phyloP scores from a whole-genome alignment of 2,888 invertebrate genomes.

The Dicranocentrus wangi region DNA sequence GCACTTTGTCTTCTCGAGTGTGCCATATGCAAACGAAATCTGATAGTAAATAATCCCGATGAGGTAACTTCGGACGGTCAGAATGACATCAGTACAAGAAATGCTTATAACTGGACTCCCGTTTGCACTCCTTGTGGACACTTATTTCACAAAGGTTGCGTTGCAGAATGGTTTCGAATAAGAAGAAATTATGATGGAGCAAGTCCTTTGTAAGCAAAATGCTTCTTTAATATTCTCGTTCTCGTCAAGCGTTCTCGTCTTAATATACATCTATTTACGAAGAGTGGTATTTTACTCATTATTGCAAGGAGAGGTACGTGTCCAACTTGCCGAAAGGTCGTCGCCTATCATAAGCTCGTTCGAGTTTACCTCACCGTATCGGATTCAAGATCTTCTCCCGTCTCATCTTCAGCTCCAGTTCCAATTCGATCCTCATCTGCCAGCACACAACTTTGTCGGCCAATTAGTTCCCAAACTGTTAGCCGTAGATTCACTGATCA shows the following conservation, averaged over 20 bases:
- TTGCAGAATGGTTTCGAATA: constrained; percentile 32
- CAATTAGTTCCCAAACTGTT: too few species aligned
- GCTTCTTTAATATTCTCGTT: too few species aligned
- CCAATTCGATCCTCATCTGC: neutral
- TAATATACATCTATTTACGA: too few species aligned
- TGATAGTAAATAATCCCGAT: neutral
- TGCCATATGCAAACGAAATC: constrained; percentile 35
- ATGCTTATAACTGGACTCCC: too few species aligned
- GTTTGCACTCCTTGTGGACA: constrained; percentile 45
- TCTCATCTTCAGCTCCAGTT: neutral
- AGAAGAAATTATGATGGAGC: constrained; percentile 24
- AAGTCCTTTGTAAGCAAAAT: constrained; percentile 6
- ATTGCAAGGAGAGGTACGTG: constrained; percentile 24
- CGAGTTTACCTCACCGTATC: constrained; percentile 23
- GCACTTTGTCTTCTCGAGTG: constrained; percentile 29
- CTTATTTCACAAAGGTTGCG: constrained; percentile 42
- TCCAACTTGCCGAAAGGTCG: constrained; percentile 21
- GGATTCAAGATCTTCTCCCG: neutral
- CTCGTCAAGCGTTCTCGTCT: too few species aligned
- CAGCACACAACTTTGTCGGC: neutral
- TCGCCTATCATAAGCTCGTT: constrained; percentile 36
- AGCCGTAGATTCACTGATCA: too few species aligned
- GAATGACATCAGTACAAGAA: too few species aligned
- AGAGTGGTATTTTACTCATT: too few species aligned
- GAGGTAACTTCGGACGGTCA: too few species aligned